These are phyloP conservation scores for Apteryx mantelli DNA, from an alignment of 2,113 vertebrate species.

Conservation along the genomic window DNA sequence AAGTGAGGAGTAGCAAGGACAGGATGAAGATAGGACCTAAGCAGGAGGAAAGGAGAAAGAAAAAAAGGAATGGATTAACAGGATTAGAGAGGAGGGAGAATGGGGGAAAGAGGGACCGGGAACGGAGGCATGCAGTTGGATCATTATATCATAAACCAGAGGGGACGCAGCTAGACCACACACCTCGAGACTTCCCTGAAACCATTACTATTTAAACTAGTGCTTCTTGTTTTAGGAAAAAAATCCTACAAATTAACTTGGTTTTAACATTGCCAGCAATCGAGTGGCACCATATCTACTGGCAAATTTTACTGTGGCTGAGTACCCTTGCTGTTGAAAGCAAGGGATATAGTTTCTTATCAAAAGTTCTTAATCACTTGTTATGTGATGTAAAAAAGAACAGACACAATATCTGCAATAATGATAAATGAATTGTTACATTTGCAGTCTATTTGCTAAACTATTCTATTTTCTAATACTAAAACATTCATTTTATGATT, in stretches of 20 bases:
- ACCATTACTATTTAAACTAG: background rate
- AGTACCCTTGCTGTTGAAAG: background rate
- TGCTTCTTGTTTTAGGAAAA: background rate
- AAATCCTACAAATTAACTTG: background rate
- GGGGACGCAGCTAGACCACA: background rate
- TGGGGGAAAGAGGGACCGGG: background rate
- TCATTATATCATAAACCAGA: background rate
- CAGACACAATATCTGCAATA: background rate
- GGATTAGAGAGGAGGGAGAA: background rate
- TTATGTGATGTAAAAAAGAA: background rate
- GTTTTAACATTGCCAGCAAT: background rate
- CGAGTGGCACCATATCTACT: background rate
- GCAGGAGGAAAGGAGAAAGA: background rate
- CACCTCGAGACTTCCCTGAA: background rate
- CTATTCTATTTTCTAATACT: background rate
- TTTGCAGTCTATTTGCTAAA: background rate
- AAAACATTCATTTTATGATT: background rate
- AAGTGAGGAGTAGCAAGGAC: background rate
- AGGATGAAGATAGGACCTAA: rapidly evolving
- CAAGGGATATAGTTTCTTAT: background rate
- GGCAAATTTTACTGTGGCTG: background rate
- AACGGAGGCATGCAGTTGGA: background rate
- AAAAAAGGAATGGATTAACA: background rate
- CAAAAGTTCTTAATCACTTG: background rate
- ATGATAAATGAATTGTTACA: background rate